These are phyloP conservation scores for Trialeurodes vaporariorum DNA, from an alignment of 1,140 invertebrate species.

Conservation along the genomic window DNA sequence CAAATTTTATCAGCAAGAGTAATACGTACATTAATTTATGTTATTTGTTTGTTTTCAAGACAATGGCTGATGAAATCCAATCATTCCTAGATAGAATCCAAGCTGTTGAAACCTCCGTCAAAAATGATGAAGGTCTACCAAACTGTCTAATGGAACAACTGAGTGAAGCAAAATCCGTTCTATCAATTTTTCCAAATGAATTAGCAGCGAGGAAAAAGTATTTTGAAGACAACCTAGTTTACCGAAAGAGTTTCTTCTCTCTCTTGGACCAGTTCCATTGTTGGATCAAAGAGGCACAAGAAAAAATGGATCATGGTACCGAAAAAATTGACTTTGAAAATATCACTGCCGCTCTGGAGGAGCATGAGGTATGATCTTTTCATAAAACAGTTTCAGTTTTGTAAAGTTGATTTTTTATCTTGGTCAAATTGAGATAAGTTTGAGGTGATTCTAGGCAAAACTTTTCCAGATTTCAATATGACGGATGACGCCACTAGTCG, in stretches of 20 bases:
- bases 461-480: too few species aligned
- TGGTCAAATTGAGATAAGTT: too few species aligned
- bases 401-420: too few species aligned
- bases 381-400: too few species aligned
- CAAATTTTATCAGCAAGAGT: too few species aligned
- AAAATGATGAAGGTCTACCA: slow-evolving; percentile 61
- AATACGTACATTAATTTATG: background rate
- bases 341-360: slow-evolving; percentile 64
- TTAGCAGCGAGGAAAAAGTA: slow-evolving; percentile 66
- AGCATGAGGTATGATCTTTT: slow-evolving; percentile 53
- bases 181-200: slow-evolving; percentile 63
- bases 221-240: slow-evolving; percentile 57
- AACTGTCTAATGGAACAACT: slow-evolving; percentile 66
- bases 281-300: slow-evolving; percentile 76
- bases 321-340: slow-evolving; percentile 80
- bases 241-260: slow-evolving; percentile 56
- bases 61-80: slow-evolving; percentile 54
- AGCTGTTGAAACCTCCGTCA: slow-evolving; percentile 51
- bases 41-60: slow-evolving; percentile 25
- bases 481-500: too few species aligned
- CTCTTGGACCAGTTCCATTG: slow-evolving; percentile 62
- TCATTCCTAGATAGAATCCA: slow-evolving; percentile 55
- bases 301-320: slow-evolving; percentile 59
- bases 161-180: slow-evolving; percentile 63
- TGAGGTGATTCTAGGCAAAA: too few species aligned